Evolutionary conservation across 2,888 invertebrate species (phyloP).

Genomic region (Metopia argyrocephala): DNA sequence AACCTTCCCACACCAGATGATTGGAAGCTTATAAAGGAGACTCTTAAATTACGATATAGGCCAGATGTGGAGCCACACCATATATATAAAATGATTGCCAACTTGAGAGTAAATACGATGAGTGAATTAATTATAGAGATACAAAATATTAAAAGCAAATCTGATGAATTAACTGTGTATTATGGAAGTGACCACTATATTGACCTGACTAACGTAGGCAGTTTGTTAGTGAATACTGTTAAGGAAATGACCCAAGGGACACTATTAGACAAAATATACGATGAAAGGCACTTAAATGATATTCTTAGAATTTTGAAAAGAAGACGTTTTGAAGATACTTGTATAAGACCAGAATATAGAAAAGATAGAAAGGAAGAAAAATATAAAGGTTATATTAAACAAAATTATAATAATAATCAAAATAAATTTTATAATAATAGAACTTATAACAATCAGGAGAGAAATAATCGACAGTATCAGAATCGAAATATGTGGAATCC

Average conservation of each 20-base stretch:
- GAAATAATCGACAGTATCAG: no score
- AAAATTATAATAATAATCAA: no score
- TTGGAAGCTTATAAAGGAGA: background rate
- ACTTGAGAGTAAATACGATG: background rate
- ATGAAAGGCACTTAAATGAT: background rate
- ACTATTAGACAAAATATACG: constrained; percentile 43
- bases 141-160: constrained; percentile 14
- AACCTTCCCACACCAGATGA: background rate
- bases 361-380: no score
- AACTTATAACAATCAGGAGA: no score
- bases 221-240: constrained; percentile 29
- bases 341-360: no score
- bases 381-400: background rate
- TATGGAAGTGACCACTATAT: constrained; percentile 46
- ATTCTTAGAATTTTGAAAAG: background rate
- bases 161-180: constrained; percentile 49
- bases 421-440: no score
- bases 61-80: background rate
- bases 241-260: constrained; percentile 49
- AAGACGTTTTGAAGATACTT: background rate
- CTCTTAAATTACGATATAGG: background rate
- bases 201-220: constrained; percentile 40
- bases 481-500: no score
- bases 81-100: background rate
- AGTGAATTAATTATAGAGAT: constrained; percentile 30